Base-by-base conservation (phyloP, 2,888 invertebrate species). In the Rambutsinella grinnellia region DNA sequence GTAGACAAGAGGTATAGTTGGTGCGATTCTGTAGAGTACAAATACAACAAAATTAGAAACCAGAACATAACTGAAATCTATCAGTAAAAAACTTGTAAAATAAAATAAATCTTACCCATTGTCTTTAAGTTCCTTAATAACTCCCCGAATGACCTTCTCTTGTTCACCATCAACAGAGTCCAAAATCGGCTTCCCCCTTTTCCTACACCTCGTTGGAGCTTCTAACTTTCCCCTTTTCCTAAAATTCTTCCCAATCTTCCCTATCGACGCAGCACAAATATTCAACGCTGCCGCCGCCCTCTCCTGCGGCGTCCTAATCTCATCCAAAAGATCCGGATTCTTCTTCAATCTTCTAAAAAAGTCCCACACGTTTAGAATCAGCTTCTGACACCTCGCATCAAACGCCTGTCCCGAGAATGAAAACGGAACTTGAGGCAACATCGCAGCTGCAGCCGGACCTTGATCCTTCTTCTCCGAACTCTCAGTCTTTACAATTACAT, bases 291-390 rank as follows among this genome's bases (percentile, higher is more conserved):
- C 81, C 8, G 79, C 80, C 13, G 83, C 83, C 27, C 80, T 57
- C 57, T 83, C 83, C 36, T 81, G 81, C 10, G 83, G 83, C 6
- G 80, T 79, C 54, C 79, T 17, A 36, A 82, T 71, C 63, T 78
- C 79, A 51, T 80, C 78, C 13, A 82, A 26, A 27, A 81, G 47
- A 49, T 74, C 74, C 1, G 82, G 81, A 76, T 82, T 81, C 26
- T 78, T 80, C 68, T 80, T 82, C 0, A 77, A 68, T n/a, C 79
- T 66, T 49, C 81, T 78, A 47, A 83, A 83, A 70, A 83, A 83
- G 27, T 82, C 82, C 79, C 81, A 81, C n/a, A 82, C 83, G 51
- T 83, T 83, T 26, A 83, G 66, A 51, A 83, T 83, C 3, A 83
- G 57, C 26, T 83, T 83, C 54, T 83, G 83, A 51, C 82, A 78